Conservation (phyloP, 2,888 invertebrate genomes). For the Trachelus stipa region DNA sequence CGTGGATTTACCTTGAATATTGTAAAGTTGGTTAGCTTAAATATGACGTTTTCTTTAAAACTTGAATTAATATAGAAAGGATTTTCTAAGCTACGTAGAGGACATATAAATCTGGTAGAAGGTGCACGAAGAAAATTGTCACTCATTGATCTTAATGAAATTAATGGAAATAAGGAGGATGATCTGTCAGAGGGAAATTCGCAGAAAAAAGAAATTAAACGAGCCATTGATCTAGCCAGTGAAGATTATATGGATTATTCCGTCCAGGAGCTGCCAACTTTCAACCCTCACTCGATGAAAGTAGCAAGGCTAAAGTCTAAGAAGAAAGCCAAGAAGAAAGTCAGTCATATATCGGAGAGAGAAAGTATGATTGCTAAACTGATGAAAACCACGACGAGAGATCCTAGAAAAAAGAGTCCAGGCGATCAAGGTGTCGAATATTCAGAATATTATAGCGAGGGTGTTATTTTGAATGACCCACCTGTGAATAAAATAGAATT, state of each 20-base stretch:
- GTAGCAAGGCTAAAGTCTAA: not conserved
- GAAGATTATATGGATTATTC: not conserved
- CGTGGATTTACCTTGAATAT: not conserved
- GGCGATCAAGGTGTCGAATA: conserved; percentile 36
- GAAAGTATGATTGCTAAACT: conserved; percentile 31
- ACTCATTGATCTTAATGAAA: not conserved
- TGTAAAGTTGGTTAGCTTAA: not conserved
- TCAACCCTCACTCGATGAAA: not conserved
- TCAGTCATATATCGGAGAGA: not conserved
- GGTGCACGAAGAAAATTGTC: not conserved
- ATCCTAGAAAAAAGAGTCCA: conserved; percentile 29
- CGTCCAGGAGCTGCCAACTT: not conserved
- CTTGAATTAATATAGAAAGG: not conserved
- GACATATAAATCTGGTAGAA: not conserved
- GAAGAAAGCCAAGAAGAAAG: not conserved
- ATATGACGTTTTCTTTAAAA: not conserved
- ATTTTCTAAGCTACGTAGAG: not conserved
- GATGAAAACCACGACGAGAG: conserved; percentile 36
- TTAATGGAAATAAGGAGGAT: not conserved
- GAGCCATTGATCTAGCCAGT: not conserved
- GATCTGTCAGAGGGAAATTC: not conserved
- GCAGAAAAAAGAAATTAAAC: not conserved
- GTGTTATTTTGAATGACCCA: conserved; percentile 21
- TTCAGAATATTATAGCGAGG: conserved; percentile 43
- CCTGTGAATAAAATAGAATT: not conserved